Conservation (phyloP, 1,140 invertebrate genomes). For the Propsilocerus akamusi region DNA sequence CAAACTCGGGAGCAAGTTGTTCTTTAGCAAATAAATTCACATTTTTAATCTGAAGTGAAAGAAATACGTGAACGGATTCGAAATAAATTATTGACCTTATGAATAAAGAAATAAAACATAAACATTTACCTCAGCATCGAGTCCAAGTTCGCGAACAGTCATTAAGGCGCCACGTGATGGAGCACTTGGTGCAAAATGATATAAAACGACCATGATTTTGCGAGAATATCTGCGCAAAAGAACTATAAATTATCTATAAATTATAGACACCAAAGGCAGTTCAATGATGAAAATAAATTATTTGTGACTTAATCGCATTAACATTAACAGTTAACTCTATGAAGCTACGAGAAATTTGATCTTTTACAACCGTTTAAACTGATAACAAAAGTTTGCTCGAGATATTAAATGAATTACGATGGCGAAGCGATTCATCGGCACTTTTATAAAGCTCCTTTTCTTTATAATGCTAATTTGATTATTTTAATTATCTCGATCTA, state of each 20-base stretch:
- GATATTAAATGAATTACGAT: too few relatives aligned
- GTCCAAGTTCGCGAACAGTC: constrained; percentile 33
- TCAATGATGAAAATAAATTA: too few relatives aligned
- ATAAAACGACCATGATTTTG: constrained; percentile 27
- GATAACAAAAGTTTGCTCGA: too few relatives aligned
- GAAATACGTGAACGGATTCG: constrained; percentile 18
- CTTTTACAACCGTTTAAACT: too few relatives aligned
- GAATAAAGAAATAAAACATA: background rate
- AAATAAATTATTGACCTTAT: constrained; percentile 26
- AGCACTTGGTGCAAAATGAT: constrained; percentile 43
- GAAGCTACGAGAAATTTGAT: too few relatives aligned
- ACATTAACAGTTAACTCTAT: too few relatives aligned
- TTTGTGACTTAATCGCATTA: too few relatives aligned
- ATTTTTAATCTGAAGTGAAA: constrained; percentile 21
- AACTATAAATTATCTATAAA: constrained; percentile 2
- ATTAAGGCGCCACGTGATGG: constrained; percentile 43
- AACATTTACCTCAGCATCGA: constrained; percentile 36
- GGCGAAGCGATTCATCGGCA: too few relatives aligned
- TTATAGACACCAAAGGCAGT: background rate
- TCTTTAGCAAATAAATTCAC: constrained; percentile 39
- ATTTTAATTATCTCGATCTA: constrained; percentile 4
- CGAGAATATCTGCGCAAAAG: background rate
- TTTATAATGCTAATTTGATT: constrained; percentile 1
- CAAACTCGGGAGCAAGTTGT: constrained; percentile 37
- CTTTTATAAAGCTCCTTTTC: too few relatives aligned